phyloP scores from a whole-genome alignment of 23 tunicate species.

The Halocynthia roretzi region DNA sequence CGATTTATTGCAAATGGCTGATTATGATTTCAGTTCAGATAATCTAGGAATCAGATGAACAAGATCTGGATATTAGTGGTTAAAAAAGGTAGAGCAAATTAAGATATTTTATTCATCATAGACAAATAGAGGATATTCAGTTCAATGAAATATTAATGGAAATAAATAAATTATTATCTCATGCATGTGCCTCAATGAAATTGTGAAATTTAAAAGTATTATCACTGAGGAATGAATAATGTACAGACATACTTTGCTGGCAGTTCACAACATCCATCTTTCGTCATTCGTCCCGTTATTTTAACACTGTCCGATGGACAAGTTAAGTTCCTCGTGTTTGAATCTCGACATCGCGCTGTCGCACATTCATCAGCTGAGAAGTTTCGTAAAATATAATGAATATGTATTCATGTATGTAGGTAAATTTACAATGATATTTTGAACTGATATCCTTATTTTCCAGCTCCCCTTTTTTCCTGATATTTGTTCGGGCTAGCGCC shows the following conservation, averaged over 20 bases:
- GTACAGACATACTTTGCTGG: constrained; percentile 7
- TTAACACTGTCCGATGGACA: constrained; percentile 56
- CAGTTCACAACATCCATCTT: constrained; percentile 33
- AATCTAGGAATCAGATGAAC: no score
- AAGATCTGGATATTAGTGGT: not conserved
- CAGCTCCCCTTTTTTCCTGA: no score
- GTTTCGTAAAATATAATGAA: not conserved
- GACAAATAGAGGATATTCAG: no score
- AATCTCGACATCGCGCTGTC: constrained; percentile 3
- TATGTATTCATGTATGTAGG: not conserved
- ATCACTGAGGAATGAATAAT: not conserved
- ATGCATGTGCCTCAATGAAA: not conserved
- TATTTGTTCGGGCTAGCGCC: no score
- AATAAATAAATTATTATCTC: not conserved
- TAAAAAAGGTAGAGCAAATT: constrained; percentile 1
- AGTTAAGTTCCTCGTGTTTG: constrained; percentile 5
- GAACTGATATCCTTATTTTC: no score
- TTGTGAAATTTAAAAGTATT: not conserved
- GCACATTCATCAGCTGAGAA: constrained; percentile 28
- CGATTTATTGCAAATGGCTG: no score
- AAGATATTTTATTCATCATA: no score
- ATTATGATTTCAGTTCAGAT: no score
- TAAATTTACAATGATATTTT: no score
- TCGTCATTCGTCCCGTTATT: constrained; percentile 20
- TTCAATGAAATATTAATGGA: not conserved